Percentiles rank a stretch among this genome's conserved stretches.
Conservation (phyloP, 2,797 vertebrate species). For the Pseudocheirus occidentalis region DNA sequence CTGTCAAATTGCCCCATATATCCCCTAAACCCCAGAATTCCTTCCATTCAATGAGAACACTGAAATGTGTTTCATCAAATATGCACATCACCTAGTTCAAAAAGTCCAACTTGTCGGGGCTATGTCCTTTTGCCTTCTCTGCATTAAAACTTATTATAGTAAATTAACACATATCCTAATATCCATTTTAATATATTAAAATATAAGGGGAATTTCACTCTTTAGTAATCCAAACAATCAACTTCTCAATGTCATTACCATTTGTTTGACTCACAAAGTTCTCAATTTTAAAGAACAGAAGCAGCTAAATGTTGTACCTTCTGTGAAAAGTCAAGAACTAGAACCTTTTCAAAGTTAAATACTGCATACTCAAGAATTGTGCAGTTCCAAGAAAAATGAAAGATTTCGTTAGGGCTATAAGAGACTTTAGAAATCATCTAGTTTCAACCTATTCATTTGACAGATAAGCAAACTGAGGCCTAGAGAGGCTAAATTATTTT, state of each 20-base stretch:
- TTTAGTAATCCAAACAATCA: constrained; percentile 38
- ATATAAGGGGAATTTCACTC: constrained; percentile 31
- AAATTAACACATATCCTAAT: not conserved
- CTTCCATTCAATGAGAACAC: not conserved
- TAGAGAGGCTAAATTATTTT: not conserved
- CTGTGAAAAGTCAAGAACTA: constrained; percentile 33
- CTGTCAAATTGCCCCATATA: not conserved
- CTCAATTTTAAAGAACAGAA: constrained; percentile 44
- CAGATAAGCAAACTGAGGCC: not conserved
- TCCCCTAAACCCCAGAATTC: not conserved
- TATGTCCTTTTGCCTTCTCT: not conserved
- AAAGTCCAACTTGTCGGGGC: not conserved
- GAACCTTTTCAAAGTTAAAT: constrained; percentile 37
- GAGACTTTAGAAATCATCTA: not conserved
- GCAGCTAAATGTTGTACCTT: constrained; percentile 44
- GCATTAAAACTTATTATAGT: not conserved
- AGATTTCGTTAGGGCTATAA: not conserved
- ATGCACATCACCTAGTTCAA: not conserved
- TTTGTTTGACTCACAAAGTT: constrained; percentile 26
- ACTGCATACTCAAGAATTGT: not conserved
- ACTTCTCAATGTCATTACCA: not conserved
- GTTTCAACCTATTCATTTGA: not conserved
- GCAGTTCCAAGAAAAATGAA: not conserved
- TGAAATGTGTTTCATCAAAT: not conserved
- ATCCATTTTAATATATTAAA: constrained; percentile 34